phyloP scores from a whole-genome alignment of 2,113 vertebrate species.

The Corynorhinus townsendii region DNA sequence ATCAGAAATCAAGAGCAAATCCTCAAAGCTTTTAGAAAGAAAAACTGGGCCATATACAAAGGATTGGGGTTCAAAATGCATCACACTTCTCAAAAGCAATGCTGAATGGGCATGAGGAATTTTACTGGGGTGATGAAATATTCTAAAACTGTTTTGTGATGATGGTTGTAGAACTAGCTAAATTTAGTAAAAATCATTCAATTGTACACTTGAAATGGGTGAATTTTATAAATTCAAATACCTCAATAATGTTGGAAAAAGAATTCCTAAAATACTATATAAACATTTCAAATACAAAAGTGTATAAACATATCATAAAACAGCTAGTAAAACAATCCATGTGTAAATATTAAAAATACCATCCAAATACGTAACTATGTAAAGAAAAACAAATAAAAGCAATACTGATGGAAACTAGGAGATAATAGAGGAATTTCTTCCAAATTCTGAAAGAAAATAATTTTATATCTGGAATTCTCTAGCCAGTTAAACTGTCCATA shows the following conservation, averaged over 20 bases:
- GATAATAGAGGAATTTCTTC: neutral
- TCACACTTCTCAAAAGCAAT: neutral
- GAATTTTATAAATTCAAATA: conserved; percentile 25
- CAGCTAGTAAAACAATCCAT: neutral
- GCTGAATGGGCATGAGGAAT: neutral
- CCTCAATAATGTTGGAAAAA: neutral
- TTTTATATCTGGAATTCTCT: conserved; percentile 21
- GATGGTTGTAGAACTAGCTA: neutral
- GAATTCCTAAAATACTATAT: neutral
- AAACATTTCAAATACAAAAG: conserved; percentile 33
- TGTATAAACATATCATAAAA: neutral
- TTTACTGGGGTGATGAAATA: neutral
- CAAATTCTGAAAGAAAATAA: conserved; percentile 26
- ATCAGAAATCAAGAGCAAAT: conserved; percentile 28
- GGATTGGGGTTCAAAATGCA: neutral
- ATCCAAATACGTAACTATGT: conserved; percentile 16
- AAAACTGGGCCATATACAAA: conserved; percentile 40
- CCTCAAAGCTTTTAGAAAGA: neutral
- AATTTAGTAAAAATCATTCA: conserved; percentile 38
- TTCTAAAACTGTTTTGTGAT: conserved; percentile 34
- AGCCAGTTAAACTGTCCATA: neutral
- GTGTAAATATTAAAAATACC: conserved; percentile 17
- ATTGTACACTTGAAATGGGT: neutral
- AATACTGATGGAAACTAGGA: neutral
- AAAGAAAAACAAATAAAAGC: conserved; percentile 32